A percentile compares a stretch with the other conserved stretches of the same genome.
phyloP scores from a whole-genome alignment of 2,888 invertebrate species.

The Dione vanillae region DNA sequence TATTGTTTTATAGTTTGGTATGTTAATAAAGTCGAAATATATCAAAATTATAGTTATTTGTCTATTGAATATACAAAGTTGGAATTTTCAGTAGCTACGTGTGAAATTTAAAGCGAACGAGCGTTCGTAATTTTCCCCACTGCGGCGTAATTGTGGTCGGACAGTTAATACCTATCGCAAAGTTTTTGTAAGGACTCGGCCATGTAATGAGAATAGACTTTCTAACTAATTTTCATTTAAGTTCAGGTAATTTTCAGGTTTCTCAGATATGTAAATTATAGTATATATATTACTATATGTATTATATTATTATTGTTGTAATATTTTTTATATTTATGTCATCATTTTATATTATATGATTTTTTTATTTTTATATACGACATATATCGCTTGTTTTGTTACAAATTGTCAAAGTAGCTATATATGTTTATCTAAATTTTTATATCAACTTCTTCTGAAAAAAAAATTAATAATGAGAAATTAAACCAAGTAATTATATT shows the following conservation, averaged over 20 bases:
- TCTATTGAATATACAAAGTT: constrained; percentile 58
- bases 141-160: constrained; percentile 44
- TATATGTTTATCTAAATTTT: too few relatives aligned
- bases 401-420: too few relatives aligned
- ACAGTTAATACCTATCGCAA: constrained; percentile 42
- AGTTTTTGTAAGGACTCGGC: constrained; percentile 39
- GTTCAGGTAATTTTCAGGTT: not conserved
- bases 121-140: constrained; percentile 43
- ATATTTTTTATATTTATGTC: too few relatives aligned
- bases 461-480: too few relatives aligned
- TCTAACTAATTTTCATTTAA: constrained; percentile 22
- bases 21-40: not conserved
- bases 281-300: too few relatives aligned
- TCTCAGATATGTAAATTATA: not conserved
- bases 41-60: constrained; percentile 53
- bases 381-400: too few relatives aligned
- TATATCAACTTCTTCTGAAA: too few relatives aligned
- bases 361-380: too few relatives aligned
- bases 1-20: too few relatives aligned
- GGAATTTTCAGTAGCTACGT: constrained; percentile 55
- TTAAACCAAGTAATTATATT: too few relatives aligned
- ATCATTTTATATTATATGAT: too few relatives aligned
- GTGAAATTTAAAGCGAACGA: constrained; percentile 50
- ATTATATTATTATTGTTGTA: too few relatives aligned
- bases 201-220: constrained; percentile 18